These are phyloP conservation scores for Karalla daura DNA, from an alignment of 2,797 vertebrate genomes.

Conservation along the genomic window DNA sequence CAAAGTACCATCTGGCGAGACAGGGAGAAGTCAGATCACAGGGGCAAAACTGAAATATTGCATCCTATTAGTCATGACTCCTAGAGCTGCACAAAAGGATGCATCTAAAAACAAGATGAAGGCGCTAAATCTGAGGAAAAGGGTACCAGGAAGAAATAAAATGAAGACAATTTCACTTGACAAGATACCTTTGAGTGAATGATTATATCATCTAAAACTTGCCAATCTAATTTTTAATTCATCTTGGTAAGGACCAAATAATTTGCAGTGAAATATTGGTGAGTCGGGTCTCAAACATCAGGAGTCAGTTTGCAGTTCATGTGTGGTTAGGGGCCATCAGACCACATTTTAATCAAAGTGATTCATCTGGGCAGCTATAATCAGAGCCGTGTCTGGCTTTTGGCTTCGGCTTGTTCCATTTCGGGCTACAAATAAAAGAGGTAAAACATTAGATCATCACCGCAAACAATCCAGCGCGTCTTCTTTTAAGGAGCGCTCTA, in stretches of 20 bases:
- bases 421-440: neutral
- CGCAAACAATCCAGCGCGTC: slow-evolving; percentile 1
- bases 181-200: too few relatives aligned
- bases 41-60: neutral
- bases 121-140: too few relatives aligned
- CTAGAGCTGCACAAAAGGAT: neutral
- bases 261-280: too few relatives aligned
- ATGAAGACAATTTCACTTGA: too few relatives aligned
- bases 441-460: neutral
- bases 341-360: neutral
- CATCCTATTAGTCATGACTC: too few relatives aligned
- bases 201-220: too few relatives aligned
- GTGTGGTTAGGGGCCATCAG: slow-evolving; percentile 7
- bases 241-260: too few relatives aligned
- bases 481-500: slow-evolving; percentile 5
- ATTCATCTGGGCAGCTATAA: neutral
- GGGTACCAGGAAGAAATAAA: too few relatives aligned
- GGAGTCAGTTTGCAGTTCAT: too few relatives aligned
- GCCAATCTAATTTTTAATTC: too few relatives aligned
- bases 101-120: too few relatives aligned
- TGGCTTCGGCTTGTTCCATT: neutral
- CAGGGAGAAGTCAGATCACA: slow-evolving; percentile 17
- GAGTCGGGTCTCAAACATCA: too few relatives aligned
- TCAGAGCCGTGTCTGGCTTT: neutral
- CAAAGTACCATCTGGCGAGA: slow-evolving; percentile 96